These are phyloP conservation scores for Ictalurus punctatus DNA, from an alignment of 2,113 vertebrate genomes.

Conservation along the genomic window DNA sequence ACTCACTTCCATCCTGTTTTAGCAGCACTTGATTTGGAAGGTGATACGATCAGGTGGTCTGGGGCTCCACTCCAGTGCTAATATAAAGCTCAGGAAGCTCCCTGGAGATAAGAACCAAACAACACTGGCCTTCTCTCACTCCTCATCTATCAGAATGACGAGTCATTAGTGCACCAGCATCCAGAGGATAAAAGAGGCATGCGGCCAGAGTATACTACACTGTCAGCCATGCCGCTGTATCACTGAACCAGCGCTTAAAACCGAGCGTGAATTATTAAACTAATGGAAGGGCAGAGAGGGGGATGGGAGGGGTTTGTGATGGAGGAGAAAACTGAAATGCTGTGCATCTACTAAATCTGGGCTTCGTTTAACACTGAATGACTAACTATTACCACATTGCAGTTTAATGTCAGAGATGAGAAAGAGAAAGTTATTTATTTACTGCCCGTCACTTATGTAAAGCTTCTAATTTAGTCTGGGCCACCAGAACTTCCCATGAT, in stretches of 20 bases:
- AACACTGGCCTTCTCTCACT: not conserved
- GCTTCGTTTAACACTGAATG: not conserved
- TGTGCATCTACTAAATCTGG: not conserved
- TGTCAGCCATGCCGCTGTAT: not conserved
- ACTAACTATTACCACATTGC: not conserved
- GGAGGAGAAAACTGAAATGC: too few species aligned
- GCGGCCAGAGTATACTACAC: not conserved
- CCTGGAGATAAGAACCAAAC: constrained; percentile 39
- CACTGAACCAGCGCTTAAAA: not conserved
- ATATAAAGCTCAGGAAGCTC: constrained; percentile 16
- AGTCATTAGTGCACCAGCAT: constrained; percentile 41
- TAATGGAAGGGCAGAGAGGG: not conserved
- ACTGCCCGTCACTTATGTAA: too few species aligned
- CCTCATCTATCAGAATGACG: not conserved
- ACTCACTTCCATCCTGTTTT: constrained; percentile 34
- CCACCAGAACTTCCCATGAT: not conserved
- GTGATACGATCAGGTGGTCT: constrained; percentile 27
- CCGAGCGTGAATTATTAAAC: not conserved
- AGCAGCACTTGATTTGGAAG: constrained; percentile 23
- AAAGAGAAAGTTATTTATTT: not conserved
- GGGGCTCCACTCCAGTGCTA: constrained; percentile 23
- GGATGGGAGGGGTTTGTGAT: too few species aligned
- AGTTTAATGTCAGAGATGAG: not conserved
- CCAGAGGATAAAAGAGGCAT: constrained; percentile 8
- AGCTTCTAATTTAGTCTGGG: not conserved